Evolutionary conservation across 2,797 vertebrate genomes (phyloP).

Genomic region (Platalea minor): DNA sequence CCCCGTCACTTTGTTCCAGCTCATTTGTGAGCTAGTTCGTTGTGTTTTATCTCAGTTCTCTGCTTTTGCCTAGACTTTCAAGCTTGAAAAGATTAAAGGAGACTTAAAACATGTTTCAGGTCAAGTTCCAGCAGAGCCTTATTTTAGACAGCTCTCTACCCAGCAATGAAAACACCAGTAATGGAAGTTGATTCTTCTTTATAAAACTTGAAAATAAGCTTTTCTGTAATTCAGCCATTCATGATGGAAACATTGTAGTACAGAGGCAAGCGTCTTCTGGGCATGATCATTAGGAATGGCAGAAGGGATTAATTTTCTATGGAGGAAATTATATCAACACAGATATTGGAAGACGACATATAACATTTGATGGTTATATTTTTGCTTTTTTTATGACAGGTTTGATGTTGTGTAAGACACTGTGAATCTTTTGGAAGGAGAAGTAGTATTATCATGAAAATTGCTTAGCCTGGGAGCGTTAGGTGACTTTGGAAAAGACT

Average conservation of each 20-base stretch:
- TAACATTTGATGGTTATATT: fast-evolving
- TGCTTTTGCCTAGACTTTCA: background rate
- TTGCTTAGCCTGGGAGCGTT: background rate
- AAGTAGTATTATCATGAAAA: background rate
- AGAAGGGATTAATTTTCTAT: background rate
- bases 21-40: background rate
- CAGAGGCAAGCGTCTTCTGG: background rate
- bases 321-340: background rate
- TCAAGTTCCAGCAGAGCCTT: background rate
- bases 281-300: background rate
- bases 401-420: background rate
- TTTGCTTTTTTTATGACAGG: background rate
- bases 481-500: background rate
- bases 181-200: background rate
- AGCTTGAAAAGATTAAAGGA: background rate
- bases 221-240: background rate
- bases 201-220: background rate
- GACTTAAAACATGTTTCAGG: background rate
- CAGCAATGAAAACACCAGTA: background rate
- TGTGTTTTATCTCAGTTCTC: background rate
- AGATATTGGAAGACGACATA: background rate
- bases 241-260: background rate
- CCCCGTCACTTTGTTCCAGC: background rate
- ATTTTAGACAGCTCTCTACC: background rate
- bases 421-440: background rate